A percentile compares a stretch with the other conserved stretches of the same genome.
Evolutionary conservation across 2,888 invertebrate species (phyloP).

Genomic region (Hipparchia semele): DNA sequence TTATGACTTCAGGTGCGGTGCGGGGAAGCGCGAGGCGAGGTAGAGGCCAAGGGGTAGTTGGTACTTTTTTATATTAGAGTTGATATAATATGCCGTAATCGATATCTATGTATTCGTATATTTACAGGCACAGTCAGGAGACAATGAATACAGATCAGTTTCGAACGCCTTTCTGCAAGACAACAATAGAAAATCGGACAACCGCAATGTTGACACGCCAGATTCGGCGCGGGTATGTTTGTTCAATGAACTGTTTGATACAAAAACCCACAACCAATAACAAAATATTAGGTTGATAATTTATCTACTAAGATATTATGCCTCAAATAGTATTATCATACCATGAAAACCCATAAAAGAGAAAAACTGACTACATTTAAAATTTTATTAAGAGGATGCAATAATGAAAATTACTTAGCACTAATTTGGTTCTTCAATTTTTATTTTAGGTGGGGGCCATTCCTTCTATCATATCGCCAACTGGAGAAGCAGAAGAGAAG

Average conservation of each 20-base stretch:
- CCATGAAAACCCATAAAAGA: no score
- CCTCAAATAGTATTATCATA: no score
- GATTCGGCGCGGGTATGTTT: conserved; percentile 67
- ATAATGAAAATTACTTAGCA: no score
- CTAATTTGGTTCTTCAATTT: conserved; percentile 29
- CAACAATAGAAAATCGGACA: conserved; percentile 67
- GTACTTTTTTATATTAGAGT: neutral
- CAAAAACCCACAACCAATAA: neutral
- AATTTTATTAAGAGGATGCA: no score
- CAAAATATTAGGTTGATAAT: neutral
- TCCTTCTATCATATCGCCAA: conserved; percentile 54
- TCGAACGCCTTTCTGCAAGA: conserved; percentile 77
- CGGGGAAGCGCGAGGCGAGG: no score
- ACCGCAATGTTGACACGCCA: conserved; percentile 69
- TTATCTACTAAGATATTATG: no score
- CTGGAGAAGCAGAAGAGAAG: conserved; percentile 57
- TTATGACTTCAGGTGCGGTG: no score
- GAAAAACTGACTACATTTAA: no score
- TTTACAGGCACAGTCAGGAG: conserved; percentile 65
- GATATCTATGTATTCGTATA: neutral
- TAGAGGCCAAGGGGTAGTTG: no score
- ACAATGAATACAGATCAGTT: conserved; percentile 69
- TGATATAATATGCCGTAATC: no score
- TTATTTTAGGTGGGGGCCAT: conserved; percentile 47
- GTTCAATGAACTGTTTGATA: neutral